Evolutionary conservation across 2,888 invertebrate genomes (phyloP), one percentile per base, ranked within the genome.

Genomic region (Reticulitermes lucifugus): DNA sequence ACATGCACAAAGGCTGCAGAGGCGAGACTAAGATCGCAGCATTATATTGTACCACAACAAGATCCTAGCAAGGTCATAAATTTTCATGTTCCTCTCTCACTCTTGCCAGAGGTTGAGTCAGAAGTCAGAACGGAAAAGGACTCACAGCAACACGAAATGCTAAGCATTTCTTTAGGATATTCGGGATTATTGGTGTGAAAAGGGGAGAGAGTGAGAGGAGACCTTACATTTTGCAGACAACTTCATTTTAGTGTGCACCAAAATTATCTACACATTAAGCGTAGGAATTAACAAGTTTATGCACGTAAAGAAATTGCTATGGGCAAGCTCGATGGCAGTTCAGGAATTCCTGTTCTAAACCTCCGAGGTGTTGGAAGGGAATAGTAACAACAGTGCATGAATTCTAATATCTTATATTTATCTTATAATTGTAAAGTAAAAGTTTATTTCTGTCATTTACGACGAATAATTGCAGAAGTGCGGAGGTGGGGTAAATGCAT

Each of bases 211-310:
- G 2, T 35, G 35, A 35, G 35, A 35, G 35, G 1, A n/a, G 60
- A 60, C 21, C 6, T 5, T 22, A 43, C 75, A 29, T 75, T 75
- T 75, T 21, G 21, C 75, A 43, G 75, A 12, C 43, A 21, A 41
- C 75, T 75, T 75, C 75, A 75, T 75, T 75, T 41, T 5, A 6
- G 43, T 43, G 41, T 43, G 75, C 75, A 46, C 75, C 43, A 75
- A 75, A 75, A 75, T 75, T 75, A 41, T n/a, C 75, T 75, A 46
- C 75, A 46, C 43, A 75, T 75, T 75, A 75, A 75, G 75, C 21
- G 43, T 14, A 75, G 14, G 75, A 46, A 75, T 75, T 75, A 75
- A 75, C 43, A 43, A 41, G 46, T 75, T 75, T 75, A 75, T 75
- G 75, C 75, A 75, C 41, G 41, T 75, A 46, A 75, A 75, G 75